A percentile compares a stretch with the other conserved stretches of the same genome.
These are phyloP conservation scores for Cyprinus carpio DNA, from an alignment of 2,113 vertebrate genomes.

Conservation along the genomic window DNA sequence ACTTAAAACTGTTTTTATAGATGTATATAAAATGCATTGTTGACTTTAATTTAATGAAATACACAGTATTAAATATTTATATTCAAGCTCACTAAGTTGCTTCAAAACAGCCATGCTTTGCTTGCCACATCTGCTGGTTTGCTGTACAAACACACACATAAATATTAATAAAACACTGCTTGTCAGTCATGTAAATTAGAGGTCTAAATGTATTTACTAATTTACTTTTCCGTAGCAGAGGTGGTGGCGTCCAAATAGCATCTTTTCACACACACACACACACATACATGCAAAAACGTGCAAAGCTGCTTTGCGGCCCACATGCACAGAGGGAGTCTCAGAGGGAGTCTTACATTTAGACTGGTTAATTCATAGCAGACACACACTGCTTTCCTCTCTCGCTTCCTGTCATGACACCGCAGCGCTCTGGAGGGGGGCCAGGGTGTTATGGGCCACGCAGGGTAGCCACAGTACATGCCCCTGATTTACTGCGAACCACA, in stretches of 20 bases:
- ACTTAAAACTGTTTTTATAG: background rate
- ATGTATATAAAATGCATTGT: background rate
- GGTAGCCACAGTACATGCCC: conserved; percentile 22
- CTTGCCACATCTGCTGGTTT: background rate
- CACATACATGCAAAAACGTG: conserved; percentile 12
- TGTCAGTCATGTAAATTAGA: conserved; percentile 10
- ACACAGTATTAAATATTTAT: background rate
- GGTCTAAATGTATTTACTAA: conserved; percentile 34
- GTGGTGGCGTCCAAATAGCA: no score
- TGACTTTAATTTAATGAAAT: background rate
- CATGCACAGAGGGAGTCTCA: conserved; percentile 49
- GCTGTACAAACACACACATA: conserved; percentile 19
- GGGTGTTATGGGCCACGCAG: conserved; percentile 13
- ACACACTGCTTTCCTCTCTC: conserved; percentile 39
- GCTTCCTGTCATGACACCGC: conserved; percentile 59
- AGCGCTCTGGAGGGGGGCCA: conserved; percentile 45
- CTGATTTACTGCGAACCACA: conserved; percentile 32
- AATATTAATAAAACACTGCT: conserved; percentile 8
- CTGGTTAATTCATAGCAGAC: conserved; percentile 59
- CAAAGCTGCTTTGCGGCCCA: conserved; percentile 40
- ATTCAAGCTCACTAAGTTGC: background rate
- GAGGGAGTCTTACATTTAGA: conserved; percentile 67
- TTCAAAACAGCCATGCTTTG: background rate
- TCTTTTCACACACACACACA: conserved; percentile 2
- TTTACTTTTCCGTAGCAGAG: conserved; percentile 33